These are phyloP conservation scores for Eucera pruinosa DNA, from an alignment of 2,888 invertebrate species.

Conservation along the genomic window DNA sequence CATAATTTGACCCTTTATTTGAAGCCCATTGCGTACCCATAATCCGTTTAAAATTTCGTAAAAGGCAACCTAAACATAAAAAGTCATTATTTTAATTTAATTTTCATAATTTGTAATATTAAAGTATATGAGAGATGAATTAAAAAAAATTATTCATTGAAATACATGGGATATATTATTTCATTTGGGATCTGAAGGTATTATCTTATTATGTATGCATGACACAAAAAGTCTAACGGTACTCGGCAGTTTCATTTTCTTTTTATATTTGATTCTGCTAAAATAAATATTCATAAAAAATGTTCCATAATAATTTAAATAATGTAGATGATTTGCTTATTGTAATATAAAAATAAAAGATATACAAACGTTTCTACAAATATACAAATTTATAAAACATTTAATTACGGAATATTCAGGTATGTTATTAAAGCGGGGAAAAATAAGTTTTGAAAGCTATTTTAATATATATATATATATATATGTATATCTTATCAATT, in stretches of 20 bases:
- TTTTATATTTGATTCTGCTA: neutral
- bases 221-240: neutral
- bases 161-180: neutral
- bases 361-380: no score
- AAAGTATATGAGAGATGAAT: neutral
- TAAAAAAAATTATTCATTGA: neutral
- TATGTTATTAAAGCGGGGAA: neutral
- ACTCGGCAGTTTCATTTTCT: neutral
- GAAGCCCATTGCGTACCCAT: slow-evolving; percentile 98
- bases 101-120: neutral
- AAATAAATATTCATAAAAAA: neutral
- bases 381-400: no score
- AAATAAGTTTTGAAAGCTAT: neutral
- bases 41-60: slow-evolving; percentile 97
- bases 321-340: no score
- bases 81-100: neutral
- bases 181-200: slow-evolving; percentile 1
- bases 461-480: neutral
- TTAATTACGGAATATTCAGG: neutral
- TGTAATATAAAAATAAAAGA: no score
- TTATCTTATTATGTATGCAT: neutral
- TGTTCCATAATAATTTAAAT: no score
- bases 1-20: slow-evolving; percentile 99
- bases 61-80: slow-evolving; percentile 91
- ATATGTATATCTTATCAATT: neutral